A percentile compares a stretch with the other conserved stretches of the same genome.
phyloP scores from a whole-genome alignment of 2,797 vertebrate species.

The Sphaeramia orbicularis region DNA sequence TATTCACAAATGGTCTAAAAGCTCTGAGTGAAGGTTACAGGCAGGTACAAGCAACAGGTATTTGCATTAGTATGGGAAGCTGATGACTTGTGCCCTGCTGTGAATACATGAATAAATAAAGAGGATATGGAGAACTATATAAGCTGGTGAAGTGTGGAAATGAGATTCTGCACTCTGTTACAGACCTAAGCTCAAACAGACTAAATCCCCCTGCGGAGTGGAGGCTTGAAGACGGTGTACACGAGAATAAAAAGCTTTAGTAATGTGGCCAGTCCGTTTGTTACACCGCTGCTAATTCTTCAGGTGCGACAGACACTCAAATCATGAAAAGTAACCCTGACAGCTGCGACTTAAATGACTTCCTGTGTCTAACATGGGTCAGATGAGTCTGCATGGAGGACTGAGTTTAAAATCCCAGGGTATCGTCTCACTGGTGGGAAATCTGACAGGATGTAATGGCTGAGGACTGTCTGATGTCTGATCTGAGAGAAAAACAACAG shows the following conservation, averaged over 20 bases:
- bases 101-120: slow-evolving; percentile 64
- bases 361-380: slow-evolving; percentile 29
- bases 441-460: slow-evolving; percentile 21
- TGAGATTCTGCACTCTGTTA: slow-evolving; percentile 33
- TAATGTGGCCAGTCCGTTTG: slow-evolving; percentile 8
- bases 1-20: not conserved
- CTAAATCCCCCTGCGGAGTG: slow-evolving; percentile 39
- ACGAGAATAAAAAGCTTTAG: slow-evolving; percentile 27
- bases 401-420: slow-evolving; percentile 41
- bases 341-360: slow-evolving; percentile 31
- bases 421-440: slow-evolving; percentile 25
- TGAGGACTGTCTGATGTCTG: no score
- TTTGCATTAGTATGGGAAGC: slow-evolving; percentile 52
- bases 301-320: slow-evolving; percentile 24
- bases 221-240: slow-evolving; percentile 13
- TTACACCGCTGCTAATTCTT: not conserved
- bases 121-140: slow-evolving; percentile 29
- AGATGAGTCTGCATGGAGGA: not conserved
- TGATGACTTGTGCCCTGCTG: slow-evolving; percentile 31
- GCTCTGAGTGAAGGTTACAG: slow-evolving; percentile 34
- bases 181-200: slow-evolving; percentile 43
- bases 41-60: slow-evolving; percentile 61
- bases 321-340: not conserved
- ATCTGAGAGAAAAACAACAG: slow-evolving; percentile 56
- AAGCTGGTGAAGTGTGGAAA: slow-evolving; percentile 49